Evolutionary conservation across 1,140 invertebrate genomes (phyloP).

Genomic region (Pseudomyrmex concolor): DNA sequence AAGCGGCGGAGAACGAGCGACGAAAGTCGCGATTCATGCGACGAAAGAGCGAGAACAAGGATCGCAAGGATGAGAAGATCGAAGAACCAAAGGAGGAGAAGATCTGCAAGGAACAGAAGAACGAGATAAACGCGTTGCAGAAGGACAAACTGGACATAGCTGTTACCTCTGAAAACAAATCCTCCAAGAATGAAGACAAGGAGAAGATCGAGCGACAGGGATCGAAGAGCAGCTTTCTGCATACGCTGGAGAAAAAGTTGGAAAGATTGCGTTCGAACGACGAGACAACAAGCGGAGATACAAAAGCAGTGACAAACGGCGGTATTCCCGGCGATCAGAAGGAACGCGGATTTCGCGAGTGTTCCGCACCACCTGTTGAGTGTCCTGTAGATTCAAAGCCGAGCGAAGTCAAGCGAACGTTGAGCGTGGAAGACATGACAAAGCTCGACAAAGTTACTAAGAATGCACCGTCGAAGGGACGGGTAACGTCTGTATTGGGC

Average conservation of each 20-base stretch:
- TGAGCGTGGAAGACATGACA: slow-evolving; percentile 88
- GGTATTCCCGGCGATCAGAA: slow-evolving; percentile 76
- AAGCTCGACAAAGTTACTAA: slow-evolving; percentile 71
- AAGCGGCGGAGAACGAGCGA: slow-evolving; percentile 82
- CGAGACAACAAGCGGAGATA: slow-evolving; percentile 41
- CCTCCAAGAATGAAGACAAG: slow-evolving; percentile 54
- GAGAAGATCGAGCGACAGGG: slow-evolving; percentile 59
- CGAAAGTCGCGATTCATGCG: slow-evolving; percentile 81
- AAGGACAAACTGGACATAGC: slow-evolving; percentile 64
- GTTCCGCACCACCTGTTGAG: slow-evolving; percentile 87
- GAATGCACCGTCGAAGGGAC: slow-evolving; percentile 84
- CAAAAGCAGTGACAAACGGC: slow-evolving; percentile 62
- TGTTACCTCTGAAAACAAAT: slow-evolving; percentile 46
- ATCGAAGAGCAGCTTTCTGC: slow-evolving; percentile 79
- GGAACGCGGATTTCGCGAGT: slow-evolving; percentile 84
- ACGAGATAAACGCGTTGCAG: slow-evolving; percentile 78
- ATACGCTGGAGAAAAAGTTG: slow-evolving; percentile 83
- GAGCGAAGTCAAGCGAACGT: slow-evolving; percentile 83
- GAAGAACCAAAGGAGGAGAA: slow-evolving; percentile 54
- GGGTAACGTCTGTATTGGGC: slow-evolving; percentile 89
- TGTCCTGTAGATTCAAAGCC: slow-evolving; percentile 80
- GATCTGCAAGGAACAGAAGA: slow-evolving; percentile 79
- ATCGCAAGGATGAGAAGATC: background rate
- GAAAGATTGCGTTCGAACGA: slow-evolving; percentile 82
- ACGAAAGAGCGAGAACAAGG: slow-evolving; percentile 70